These are phyloP conservation scores for Athalia circularis DNA, from an alignment of 2,888 invertebrate genomes.

Conservation along the genomic window DNA sequence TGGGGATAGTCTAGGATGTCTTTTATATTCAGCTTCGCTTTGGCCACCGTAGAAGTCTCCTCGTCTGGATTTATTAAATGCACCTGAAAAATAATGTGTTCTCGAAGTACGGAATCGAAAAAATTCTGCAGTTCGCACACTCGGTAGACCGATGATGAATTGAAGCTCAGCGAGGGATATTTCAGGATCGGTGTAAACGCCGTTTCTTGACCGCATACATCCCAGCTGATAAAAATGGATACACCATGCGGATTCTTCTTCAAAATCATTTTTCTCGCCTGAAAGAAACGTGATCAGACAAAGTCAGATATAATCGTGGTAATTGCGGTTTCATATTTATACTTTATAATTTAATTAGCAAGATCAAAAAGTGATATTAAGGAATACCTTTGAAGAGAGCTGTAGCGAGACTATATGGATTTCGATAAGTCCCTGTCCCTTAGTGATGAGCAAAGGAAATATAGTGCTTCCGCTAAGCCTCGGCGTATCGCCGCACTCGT, in stretches of 20 bases:
- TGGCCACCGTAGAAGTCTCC: constrained; percentile 55
- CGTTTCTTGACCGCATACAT: constrained; percentile 61
- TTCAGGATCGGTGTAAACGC: constrained; percentile 56
- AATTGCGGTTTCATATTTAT: neutral
- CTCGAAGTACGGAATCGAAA: constrained; percentile 57
- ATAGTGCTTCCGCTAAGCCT: constrained; percentile 44
- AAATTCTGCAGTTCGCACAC: constrained; percentile 61
- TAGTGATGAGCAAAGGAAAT: constrained; percentile 57
- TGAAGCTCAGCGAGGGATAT: constrained; percentile 63
- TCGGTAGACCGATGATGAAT: constrained; percentile 64
- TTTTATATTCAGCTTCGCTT: constrained; percentile 61
- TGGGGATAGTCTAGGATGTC: constrained; percentile 67
- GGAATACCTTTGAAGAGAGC: constrained; percentile 61
- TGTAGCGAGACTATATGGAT: constrained; percentile 62
- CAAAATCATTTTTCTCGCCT: constrained; percentile 57
- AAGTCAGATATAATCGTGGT: neutral
- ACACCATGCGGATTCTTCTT: constrained; percentile 53
- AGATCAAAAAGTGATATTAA: neutral
- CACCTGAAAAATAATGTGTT: constrained; percentile 59
- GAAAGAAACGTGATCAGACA: neutral
- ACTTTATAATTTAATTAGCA: neutral
- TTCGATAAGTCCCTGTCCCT: constrained; percentile 64
- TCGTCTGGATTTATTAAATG: constrained; percentile 54
- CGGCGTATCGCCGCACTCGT: constrained; percentile 23
- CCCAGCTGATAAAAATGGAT: constrained; percentile 61